Base-by-base conservation (phyloP, 1,140 invertebrate genomes). In the Nylanderia fulva region DNA sequence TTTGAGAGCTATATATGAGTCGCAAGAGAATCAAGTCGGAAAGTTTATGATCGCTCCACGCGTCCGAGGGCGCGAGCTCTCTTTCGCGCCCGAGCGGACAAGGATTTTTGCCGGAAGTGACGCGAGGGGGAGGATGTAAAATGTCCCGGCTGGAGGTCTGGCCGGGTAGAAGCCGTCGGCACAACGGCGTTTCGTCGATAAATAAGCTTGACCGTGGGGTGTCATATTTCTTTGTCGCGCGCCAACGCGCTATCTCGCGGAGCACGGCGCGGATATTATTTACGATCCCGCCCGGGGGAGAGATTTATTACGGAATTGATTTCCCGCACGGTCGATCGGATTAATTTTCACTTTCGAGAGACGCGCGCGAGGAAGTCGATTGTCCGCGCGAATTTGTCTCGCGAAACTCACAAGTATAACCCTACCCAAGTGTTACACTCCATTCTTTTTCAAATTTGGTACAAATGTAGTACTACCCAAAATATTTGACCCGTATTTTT, bases 141-240 rank as follows among this genome's bases (percentile, higher is more conserved):
- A 76, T 76, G 71, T 60, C 15, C 54, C 42, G 8, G 77, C 48
- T 24, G 48, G n/a, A 36, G 42, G 21, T 33, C 56, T 5, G 45
- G 45, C 2, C 13, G 52, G 66, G 1, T 8, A 2, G 52, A 27
- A 21, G 68, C 61, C 75, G 52, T 56, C 56, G 64, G 69, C 71
- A n/a, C n/a, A 36, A 48, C 56, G 82, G 71, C 15, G 36, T 75
- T 86, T 90, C 83, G 64, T 64, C 86, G 83, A 91, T 91, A 91
- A 91, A 91, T 91, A 91, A 90, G 84, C 88, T 88, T 84, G 88
- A 88, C 85, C 80, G 79, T 74, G 82, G 36, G 76, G 79, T 63
- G 86, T 90, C 91, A 89, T 91, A 91, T 91, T 91, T 91, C 91
- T 91, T 90, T 80, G 88, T 85, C 85, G 86, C 56, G 52, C 56